phyloP scores from a whole-genome alignment of 2,888 invertebrate genomes.

The Drosophila pseudotalamancana region DNA sequence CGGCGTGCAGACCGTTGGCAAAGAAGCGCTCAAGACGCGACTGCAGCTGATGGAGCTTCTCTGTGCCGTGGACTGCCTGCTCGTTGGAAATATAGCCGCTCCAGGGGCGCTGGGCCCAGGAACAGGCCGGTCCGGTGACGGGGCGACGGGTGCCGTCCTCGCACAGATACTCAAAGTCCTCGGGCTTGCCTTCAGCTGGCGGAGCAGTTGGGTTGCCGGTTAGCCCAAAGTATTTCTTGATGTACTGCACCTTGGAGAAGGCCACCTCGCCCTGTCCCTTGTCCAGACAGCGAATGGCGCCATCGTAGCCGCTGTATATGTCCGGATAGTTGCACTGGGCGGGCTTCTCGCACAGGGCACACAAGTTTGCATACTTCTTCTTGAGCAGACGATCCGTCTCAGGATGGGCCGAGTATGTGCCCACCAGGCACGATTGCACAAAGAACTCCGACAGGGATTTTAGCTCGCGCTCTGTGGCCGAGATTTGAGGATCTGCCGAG shows the following conservation, averaged over 20 bases:
- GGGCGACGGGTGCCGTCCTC: conserved; percentile 90
- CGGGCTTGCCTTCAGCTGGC: conserved; percentile 86
- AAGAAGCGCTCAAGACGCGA: conserved; percentile 83
- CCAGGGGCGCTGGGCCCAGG: conserved; percentile 95
- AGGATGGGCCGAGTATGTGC: conserved; percentile 91
- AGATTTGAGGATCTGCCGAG: conserved; percentile 80
- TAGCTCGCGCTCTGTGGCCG: conserved; percentile 90
- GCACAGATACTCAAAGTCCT: conserved; percentile 91
- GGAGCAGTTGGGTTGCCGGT: conserved; percentile 85
- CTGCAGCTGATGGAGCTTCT: conserved; percentile 81
- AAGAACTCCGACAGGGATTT: conserved; percentile 92
- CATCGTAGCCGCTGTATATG: conserved; percentile 93
- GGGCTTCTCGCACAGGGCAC: conserved; percentile 91
- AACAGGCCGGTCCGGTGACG: conserved; percentile 88
- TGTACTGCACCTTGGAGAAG: conserved; percentile 92
- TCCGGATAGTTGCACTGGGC: conserved; percentile 92
- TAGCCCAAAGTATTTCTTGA: conserved; percentile 91
- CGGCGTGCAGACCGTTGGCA: conserved; percentile 79
- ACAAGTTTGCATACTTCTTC: conserved; percentile 90
- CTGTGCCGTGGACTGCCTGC: conserved; percentile 83
- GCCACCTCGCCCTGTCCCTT: conserved; percentile 94
- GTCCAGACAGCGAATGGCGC: conserved; percentile 92
- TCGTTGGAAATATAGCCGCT: conserved; percentile 90
- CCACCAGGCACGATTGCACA: conserved; percentile 93
- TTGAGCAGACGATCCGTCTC: conserved; percentile 89